phyloP scores from a whole-genome alignment of 2,797 vertebrate species.

The Mus minutoides region DNA sequence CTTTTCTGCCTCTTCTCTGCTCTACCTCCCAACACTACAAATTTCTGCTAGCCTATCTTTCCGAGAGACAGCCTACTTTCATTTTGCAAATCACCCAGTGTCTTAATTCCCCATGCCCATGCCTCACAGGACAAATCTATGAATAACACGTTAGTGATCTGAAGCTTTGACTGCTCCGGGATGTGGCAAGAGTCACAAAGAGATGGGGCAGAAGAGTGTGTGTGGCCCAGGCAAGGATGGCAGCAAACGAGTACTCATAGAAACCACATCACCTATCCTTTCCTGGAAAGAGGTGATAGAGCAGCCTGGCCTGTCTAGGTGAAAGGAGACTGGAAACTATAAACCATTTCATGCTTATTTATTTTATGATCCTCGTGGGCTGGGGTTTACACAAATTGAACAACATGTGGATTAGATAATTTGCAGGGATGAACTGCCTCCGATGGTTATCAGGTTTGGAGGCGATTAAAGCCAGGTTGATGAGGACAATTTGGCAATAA shows the following conservation, averaged over 20 bases:
- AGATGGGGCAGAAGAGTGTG: constrained; percentile 83
- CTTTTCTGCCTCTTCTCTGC: neutral
- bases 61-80: constrained; percentile 6
- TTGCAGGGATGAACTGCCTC: constrained; percentile 95
- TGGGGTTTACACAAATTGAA: constrained; percentile 94
- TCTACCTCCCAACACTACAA: neutral
- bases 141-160: neutral
- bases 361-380: constrained; percentile 96
- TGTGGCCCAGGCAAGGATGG: constrained; percentile 85
- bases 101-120: neutral
- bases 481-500: constrained; percentile 55
- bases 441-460: constrained; percentile 92
- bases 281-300: constrained; percentile 88
- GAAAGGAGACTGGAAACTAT: constrained; percentile 93
- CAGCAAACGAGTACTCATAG: constrained; percentile 92
- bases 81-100: constrained; percentile 2
- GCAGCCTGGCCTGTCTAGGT: constrained; percentile 80
- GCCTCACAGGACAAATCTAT: neutral
- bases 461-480: constrained; percentile 90
- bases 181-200: neutral
- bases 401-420: constrained; percentile 99
- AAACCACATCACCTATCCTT: constrained; percentile 92
- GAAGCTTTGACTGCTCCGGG: constrained; percentile 28
- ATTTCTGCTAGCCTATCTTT: neutral
- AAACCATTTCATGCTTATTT: constrained; percentile 97